Conservation (phyloP, 64 coral and sea anemone genomes). For the Cladopsammia gracilis region DNA sequence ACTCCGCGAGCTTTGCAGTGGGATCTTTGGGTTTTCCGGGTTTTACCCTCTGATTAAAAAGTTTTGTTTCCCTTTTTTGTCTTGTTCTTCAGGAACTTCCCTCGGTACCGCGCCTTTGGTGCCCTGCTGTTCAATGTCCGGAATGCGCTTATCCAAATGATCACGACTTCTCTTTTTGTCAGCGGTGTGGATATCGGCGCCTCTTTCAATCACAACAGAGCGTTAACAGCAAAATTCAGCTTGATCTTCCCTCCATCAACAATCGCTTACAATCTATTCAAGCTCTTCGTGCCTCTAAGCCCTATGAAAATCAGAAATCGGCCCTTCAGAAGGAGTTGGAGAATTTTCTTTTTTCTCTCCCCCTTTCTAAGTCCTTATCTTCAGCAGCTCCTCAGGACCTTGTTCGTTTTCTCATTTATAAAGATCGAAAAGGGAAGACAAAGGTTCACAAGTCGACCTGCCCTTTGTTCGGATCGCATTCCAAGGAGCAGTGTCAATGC, state of each 20-base stretch:
- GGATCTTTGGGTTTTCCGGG: slow-evolving; percentile 61
- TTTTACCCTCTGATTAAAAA: too few relatives aligned
- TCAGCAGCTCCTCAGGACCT: slow-evolving; percentile 6
- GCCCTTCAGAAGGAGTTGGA: slow-evolving; percentile 7
- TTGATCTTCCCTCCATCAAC: not conserved
- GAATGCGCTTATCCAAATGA: slow-evolving; percentile 77
- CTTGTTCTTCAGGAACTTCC: not conserved
- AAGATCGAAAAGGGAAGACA: slow-evolving; percentile 20
- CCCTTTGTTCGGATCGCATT: not conserved
- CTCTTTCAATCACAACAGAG: not conserved
- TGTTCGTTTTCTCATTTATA: slow-evolving; percentile 12
- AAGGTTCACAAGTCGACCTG: slow-evolving; percentile 12
- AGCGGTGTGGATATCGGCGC: slow-evolving; percentile 53
- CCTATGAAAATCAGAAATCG: slow-evolving; percentile 61
- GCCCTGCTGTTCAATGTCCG: too few relatives aligned
- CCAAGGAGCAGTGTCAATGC: not conserved
- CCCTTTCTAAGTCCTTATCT: not conserved
- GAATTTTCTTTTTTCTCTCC: slow-evolving; percentile 20
- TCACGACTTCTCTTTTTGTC: slow-evolving; percentile 27
- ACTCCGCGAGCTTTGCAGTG: slow-evolving; percentile 18
- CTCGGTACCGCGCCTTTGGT: too few relatives aligned
- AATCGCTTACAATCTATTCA: not conserved
- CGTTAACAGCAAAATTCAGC: not conserved
- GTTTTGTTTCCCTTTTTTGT: too few relatives aligned
- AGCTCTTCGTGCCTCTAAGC: not conserved